Evolutionary conservation across 2,888 invertebrate genomes (phyloP), one percentile per base, ranked within the genome.

Genomic region (Phasia obesa): DNA sequence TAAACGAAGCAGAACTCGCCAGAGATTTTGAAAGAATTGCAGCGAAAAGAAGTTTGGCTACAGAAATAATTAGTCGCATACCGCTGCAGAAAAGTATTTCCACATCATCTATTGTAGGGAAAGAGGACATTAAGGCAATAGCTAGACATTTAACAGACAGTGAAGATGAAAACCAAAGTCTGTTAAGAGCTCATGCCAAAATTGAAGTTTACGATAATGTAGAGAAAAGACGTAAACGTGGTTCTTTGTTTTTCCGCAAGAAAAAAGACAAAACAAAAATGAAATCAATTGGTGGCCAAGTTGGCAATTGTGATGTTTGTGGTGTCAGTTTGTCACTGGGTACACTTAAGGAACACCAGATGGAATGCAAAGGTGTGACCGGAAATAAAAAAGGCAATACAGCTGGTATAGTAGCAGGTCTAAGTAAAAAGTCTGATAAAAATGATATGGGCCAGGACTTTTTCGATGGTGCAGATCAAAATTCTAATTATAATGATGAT

Each of bases 31-130:
- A 92, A 81, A 88, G 91, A 19, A 90, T 91, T 55, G 89, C 90
- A 23, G 91, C 90, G 4, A 91, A 92, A 82, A 87, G 92, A n/a
- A 92, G 90, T 85, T 86, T 91, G 80, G 92, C 93, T 87, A 94
- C 93, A 85, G 89, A 90, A 85, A 93, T 94, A 69, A 90, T 91
- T n/a, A 89, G 88, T 84, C 93, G 96, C 23, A 93, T 97, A 87
- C 96, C 97, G 76, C 93, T 97, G 67, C 97, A 97, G 92, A 97
- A 97, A 92, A 97, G 97, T 65, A 95, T 97, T 77, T 97, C 97
- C 19, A 97, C 97, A 67, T 97, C 97, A 64, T 97, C 97, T 86
- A 97, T 97, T 84, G 95, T 97, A 71, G 93, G 93, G 85, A 94
- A 94, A 88, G 91, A 93, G 88, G 92, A 92, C 77, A 88, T 88